Percentiles rank a stretch among this genome's conserved stretches.
These are phyloP conservation scores for Notamacropus eugenii DNA, from an alignment of 2,797 vertebrate species.

Conservation along the genomic window DNA sequence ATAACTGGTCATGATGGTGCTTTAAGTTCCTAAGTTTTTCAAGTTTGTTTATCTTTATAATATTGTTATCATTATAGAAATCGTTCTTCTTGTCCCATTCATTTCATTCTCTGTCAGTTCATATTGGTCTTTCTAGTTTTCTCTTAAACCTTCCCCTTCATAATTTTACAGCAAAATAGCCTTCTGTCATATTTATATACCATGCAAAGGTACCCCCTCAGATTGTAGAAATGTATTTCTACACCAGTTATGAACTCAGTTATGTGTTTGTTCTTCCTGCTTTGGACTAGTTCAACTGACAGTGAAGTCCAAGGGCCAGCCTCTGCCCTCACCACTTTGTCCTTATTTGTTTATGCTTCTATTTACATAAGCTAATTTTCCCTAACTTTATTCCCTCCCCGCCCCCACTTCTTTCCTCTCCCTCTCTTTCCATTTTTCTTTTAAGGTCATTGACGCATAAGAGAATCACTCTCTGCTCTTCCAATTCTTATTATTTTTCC, in stretches of 20 bases:
- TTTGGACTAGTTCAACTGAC: neutral
- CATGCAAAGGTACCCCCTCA: neutral
- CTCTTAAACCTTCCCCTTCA: neutral
- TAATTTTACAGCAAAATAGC: neutral
- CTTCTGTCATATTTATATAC: neutral
- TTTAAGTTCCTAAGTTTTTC: neutral
- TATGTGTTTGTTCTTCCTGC: neutral
- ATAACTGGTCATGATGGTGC: neutral
- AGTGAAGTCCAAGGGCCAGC: neutral
- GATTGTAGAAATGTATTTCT: neutral
- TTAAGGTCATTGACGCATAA: no score
- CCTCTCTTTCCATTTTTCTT: no score
- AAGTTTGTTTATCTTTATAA: neutral
- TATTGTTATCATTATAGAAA: neutral
- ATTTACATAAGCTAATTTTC: no score
- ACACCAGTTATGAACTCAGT: neutral
- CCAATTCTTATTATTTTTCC: no score
- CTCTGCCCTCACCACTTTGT: no score
- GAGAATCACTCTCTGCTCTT: no score
- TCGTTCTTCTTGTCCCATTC: neutral
- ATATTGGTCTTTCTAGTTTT: neutral
- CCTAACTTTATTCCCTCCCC: no score
- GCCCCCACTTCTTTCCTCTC: no score
- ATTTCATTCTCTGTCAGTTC: neutral
- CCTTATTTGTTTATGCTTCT: no score